Percentiles rank a stretch among this genome's conserved stretches.
These are phyloP conservation scores for Perca flavescens DNA, from an alignment of 2,113 vertebrate genomes.

Conservation along the genomic window DNA sequence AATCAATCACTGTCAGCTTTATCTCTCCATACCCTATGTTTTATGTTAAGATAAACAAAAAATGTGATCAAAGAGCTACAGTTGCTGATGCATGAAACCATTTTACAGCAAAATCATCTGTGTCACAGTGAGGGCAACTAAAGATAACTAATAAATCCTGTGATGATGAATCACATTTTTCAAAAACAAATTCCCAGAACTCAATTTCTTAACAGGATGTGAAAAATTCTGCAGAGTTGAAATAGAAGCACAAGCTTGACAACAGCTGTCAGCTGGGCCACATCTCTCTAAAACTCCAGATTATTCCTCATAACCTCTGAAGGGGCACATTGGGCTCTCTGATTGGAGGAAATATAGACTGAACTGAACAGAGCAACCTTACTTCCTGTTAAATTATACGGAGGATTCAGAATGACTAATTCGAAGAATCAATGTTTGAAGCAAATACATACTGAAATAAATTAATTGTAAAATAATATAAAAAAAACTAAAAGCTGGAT, in stretches of 20 bases:
- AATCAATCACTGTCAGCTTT: background rate
- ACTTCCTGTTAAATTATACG: background rate
- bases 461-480: background rate
- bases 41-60: too few species aligned
- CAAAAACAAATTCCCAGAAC: background rate
- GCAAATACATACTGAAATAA: background rate
- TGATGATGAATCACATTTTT: conserved; percentile 21
- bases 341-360: background rate
- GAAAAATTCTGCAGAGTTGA: conserved; percentile 10
- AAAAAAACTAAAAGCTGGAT: background rate
- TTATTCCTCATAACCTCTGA: background rate
- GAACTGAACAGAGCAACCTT: background rate
- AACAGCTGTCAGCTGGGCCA: conserved; percentile 48
- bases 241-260: conserved; percentile 15
- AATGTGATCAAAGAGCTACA: background rate
- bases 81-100: background rate
- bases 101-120: background rate
- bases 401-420: background rate
- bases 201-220: conserved; percentile 45
- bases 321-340: background rate
- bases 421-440: background rate
- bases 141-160: background rate
- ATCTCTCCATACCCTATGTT: background rate
- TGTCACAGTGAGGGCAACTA: background rate
- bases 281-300: background rate